Evolutionary conservation across 1,140 invertebrate genomes (phyloP), one percentile per base, ranked within the genome.

Genomic region (Magallana gigas): DNA sequence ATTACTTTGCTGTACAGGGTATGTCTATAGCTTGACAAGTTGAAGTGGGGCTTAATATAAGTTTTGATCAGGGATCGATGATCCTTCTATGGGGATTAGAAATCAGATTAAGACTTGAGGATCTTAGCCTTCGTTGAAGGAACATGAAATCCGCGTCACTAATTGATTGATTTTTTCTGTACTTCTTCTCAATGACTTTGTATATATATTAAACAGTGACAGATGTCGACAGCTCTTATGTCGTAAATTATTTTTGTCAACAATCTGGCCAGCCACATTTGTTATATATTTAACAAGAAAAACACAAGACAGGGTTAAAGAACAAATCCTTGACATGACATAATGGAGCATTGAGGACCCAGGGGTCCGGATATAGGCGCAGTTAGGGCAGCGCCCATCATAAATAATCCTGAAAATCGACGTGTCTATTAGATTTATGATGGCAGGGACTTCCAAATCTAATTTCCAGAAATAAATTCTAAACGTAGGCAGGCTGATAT

Each of bases 1-100:
- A 29, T 76, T 76, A 76, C 14, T 76, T 76, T 12, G 23, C 68
- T 76, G 12, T 76, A 76, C 9, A 76, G 68, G 36, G 68, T 29
- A 18, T 29, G 68, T 76, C 68, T 12, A 76, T 76, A 18, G 68
- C 68, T 36, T 76, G 68, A 76, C 68, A 76, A 76, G 68, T 76
- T 76, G 68, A 76, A 76, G 68, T 76, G 68, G 68, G 36, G 68
- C 18, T 76, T 76, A 76, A 76, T 29, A 29, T 29, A 76, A 76
- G 36, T 76, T 48, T 76, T 36, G 68, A 76, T 76, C 68, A 76
- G 68, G 68, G 68, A 76, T 76, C 68, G 68, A 76, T 76, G 68
- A 29, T 23, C 36, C 23, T 18, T 76, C 23, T 76, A 76, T 18
- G 23, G 68, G 23, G 68, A 76, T 76, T 76, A 76, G 68, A 76